Conservation (phyloP, 2,888 invertebrate species). For the Sarcophaga subvicina region DNA sequence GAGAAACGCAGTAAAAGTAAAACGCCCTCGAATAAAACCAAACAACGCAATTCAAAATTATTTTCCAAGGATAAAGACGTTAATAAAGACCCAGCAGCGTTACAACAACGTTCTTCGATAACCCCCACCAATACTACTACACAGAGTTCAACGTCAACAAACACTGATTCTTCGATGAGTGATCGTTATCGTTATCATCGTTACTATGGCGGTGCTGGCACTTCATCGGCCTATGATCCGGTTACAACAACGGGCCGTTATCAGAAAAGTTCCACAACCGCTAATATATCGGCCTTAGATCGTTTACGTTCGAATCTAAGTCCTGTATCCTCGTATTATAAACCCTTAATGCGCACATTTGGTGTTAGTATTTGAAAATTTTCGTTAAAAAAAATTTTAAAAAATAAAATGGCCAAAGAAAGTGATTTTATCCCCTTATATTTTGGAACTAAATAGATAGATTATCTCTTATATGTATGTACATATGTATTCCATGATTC, state of each 20-base stretch:
- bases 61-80: slow-evolving; percentile 67
- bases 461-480: not conserved
- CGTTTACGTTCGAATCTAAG: slow-evolving; percentile 81
- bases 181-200: slow-evolving; percentile 79
- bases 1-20: slow-evolving; percentile 72
- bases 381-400: slow-evolving; percentile 12
- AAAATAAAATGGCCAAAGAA: slow-evolving; percentile 10
- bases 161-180: slow-evolving; percentile 76
- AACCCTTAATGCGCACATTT: slow-evolving; percentile 80
- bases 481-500: slow-evolving; percentile 45
- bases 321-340: slow-evolving; percentile 81
- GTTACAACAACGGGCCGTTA: slow-evolving; percentile 73
- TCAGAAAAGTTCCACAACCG: slow-evolving; percentile 77
- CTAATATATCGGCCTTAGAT: slow-evolving; percentile 79
- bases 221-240: slow-evolving; percentile 55
- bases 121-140: slow-evolving; percentile 64
- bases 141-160: not conserved
- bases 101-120: slow-evolving; percentile 46
- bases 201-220: slow-evolving; percentile 77
- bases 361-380: slow-evolving; percentile 78
- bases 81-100: slow-evolving; percentile 56
- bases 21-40: slow-evolving; percentile 75
- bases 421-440: not conserved
- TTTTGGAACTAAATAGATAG: not conserved
- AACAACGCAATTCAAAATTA: slow-evolving; percentile 66